Base-by-base conservation (phyloP, 2,113 vertebrate genomes). In the Circaetus gallicus region DNA sequence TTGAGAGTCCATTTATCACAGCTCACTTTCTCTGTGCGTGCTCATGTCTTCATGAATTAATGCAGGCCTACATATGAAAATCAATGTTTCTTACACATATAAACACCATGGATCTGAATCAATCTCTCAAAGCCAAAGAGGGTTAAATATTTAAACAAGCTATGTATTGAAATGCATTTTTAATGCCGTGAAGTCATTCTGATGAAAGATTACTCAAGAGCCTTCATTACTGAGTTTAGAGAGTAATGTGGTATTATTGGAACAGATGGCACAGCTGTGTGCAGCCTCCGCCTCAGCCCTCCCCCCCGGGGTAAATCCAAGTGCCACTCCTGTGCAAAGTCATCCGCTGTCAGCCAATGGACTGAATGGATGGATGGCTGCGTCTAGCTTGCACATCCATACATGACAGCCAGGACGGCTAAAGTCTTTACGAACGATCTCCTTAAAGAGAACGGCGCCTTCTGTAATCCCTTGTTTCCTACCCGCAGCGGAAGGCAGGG, bases 141-240 rank as follows among this genome's bases (percentile, higher is more conserved):
- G 98, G 98, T 98, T 98, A 98, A 98, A 98, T 98, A 98, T 98
- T 98, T 98, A 98, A 98, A 98, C 97, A 98, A 98, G 96, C 97
- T 97, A 97, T 98, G 98, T 98, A 98, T 98, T 98, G 97, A 98
- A 98, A 98, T 98, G 98, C 97, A 98, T 98, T 98, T 98, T 98
- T 98, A 98, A 98, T 98, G 97, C 94, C 1, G 42, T 96, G 95
- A 98, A 98, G 98, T 98, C 97, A 98, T 98, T 98, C 97, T 98
- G 97, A 98, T 98, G 97, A 98, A 98, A 97, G 98, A 98, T 98
- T 97, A 98, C 98, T 98, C 97, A 97, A 97, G 98, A 98, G 98
- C 97, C 96, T 98, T 98, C 98, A 97, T 98, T 98, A 98, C 97
- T 85, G 98, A 97, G 97, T 98, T 98, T 97, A 96, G 97, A 98